Evolutionary conservation across 2,888 invertebrate genomes (phyloP).

Genomic region (Encarsia formosa): DNA sequence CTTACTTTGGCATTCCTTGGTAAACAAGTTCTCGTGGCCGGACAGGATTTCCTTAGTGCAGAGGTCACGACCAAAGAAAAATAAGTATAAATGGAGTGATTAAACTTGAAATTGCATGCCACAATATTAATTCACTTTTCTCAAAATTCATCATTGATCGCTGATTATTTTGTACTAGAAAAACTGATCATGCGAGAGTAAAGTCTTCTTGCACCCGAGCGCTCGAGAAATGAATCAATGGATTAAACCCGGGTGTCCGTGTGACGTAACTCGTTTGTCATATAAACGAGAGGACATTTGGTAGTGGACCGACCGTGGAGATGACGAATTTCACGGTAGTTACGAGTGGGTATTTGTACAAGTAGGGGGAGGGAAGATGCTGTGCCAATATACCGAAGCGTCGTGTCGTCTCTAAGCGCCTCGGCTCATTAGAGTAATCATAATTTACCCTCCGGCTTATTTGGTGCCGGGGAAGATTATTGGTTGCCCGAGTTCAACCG

Average conservation of each 20-base stretch:
- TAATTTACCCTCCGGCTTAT: too few species aligned
- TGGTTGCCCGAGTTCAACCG: too few species aligned
- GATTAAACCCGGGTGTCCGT: background rate
- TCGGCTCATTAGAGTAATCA: background rate
- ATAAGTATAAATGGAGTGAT: too few species aligned
- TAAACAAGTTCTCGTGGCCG: slow-evolving; percentile 18
- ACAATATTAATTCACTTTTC: too few species aligned
- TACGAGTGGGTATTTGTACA: too few species aligned
- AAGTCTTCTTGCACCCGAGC: too few species aligned
- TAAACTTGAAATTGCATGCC: too few species aligned
- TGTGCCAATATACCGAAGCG: background rate
- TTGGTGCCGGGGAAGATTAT: too few species aligned
- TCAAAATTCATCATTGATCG: too few species aligned
- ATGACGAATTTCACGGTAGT: slow-evolving; percentile 26
- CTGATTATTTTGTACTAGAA: too few species aligned
- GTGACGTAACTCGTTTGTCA: slow-evolving; percentile 49
- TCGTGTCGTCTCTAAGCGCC: background rate
- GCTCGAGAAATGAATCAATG: background rate
- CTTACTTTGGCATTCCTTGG: slow-evolving; percentile 22
- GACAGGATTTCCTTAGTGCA: slow-evolving; percentile 2
- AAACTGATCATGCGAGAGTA: too few species aligned
- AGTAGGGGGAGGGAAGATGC: background rate
- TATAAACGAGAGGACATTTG: slow-evolving; percentile 48
- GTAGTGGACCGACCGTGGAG: too few species aligned
- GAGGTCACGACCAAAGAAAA: slow-evolving; percentile 11